Evolutionary conservation across 1,140 invertebrate genomes (phyloP).

Genomic region (Listronotus oregonensis): DNA sequence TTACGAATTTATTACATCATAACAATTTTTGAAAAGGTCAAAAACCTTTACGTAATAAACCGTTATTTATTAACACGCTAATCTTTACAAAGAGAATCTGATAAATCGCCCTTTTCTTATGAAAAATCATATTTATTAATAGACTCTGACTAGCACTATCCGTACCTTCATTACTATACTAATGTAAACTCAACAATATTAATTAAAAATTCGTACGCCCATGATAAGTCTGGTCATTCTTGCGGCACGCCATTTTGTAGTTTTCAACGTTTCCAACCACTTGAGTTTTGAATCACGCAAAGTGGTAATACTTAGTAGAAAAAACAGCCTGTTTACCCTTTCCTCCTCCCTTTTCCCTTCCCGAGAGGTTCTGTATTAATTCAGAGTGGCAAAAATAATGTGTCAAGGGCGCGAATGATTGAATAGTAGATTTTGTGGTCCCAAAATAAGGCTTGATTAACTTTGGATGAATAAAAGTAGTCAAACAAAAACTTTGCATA

Average conservation of each 20-base stretch:
- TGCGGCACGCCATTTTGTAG: constrained; percentile 41
- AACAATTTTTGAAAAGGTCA: no score
- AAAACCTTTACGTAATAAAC: no score
- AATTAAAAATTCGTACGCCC: constrained; percentile 4
- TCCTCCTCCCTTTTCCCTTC: background rate
- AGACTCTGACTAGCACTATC: background rate
- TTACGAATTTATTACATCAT: background rate
- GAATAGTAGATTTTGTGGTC: no score
- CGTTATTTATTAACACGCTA: no score
- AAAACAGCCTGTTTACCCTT: constrained; percentile 23
- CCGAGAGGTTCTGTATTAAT: background rate
- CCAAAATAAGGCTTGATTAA: no score
- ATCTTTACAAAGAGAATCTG: no score
- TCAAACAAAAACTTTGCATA: no score
- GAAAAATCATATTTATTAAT: constrained; percentile 15
- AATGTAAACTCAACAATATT: background rate
- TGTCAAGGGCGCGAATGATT: background rate
- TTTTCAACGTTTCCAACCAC: constrained; percentile 30
- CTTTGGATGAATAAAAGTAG: no score
- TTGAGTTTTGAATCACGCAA: constrained; percentile 39
- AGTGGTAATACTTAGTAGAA: constrained; percentile 33
- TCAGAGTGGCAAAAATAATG: background rate
- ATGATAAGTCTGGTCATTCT: constrained; percentile 28
- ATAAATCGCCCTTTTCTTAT: background rate
- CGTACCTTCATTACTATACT: background rate